Evolutionary conservation across 2,113 vertebrate genomes (phyloP).

Genomic region (Dipodomys stephensi): DNA sequence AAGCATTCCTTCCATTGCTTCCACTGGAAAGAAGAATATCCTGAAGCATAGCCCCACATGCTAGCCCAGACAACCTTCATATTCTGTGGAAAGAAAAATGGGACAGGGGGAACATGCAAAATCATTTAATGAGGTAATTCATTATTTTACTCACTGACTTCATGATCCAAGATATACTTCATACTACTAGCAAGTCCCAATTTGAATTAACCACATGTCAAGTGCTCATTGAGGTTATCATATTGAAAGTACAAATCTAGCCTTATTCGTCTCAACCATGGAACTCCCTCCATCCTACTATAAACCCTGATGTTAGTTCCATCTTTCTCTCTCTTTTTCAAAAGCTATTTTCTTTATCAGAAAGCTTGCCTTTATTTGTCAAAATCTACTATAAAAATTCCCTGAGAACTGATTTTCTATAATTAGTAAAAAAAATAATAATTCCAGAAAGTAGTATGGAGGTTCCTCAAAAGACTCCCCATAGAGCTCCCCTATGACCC

Average conservation of each 20-base stretch:
- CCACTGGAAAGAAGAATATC: neutral
- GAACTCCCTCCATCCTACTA: neutral
- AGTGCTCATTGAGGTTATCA: neutral
- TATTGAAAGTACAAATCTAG: neutral
- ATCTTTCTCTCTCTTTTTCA: neutral
- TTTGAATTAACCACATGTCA: neutral
- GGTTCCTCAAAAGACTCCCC: too few species aligned
- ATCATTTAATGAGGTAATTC: neutral
- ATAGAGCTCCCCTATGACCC: too few species aligned
- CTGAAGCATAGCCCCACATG: too few species aligned
- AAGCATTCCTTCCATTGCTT: neutral
- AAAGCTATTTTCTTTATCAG: neutral
- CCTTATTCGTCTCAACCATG: neutral
- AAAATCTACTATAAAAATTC: neutral
- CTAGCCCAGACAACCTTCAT: neutral
- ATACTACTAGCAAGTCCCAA: neutral
- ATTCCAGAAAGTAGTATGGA: too few species aligned
- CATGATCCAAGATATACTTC: neutral
- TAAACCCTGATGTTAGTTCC: neutral
- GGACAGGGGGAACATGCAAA: neutral
- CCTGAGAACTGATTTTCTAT: neutral
- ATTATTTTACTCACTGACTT: neutral
- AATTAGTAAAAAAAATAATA: too few species aligned
- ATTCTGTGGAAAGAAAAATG: neutral
- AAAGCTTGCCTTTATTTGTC: neutral